A percentile compares a stretch with the other conserved stretches of the same genome.
Conservation (phyloP, 2,113 vertebrate species). For the Nibea coibor region DNA sequence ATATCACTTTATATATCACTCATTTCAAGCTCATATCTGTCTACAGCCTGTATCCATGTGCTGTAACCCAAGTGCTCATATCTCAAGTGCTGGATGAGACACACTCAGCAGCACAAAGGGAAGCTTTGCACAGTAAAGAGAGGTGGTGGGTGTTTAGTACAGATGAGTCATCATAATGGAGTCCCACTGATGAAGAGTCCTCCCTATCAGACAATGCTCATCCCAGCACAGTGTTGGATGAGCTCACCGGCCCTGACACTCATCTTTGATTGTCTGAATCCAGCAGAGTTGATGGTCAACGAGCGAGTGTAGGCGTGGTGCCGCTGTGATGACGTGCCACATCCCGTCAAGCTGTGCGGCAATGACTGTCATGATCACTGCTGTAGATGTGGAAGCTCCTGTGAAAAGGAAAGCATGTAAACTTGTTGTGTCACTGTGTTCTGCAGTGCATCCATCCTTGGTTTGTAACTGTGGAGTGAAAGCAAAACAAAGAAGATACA, state of each 20-base stretch:
- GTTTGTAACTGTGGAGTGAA: not conserved
- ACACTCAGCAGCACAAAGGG: constrained; percentile 54
- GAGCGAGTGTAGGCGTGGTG: constrained; percentile 30
- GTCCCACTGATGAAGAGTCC: constrained; percentile 60
- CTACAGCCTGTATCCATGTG: not conserved
- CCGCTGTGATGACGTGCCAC: constrained; percentile 38
- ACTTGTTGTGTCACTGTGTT: not conserved
- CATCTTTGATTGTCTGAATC: constrained; percentile 43
- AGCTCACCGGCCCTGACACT: constrained; percentile 59
- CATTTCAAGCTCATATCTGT: not conserved
- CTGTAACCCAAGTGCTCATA: constrained; percentile 14
- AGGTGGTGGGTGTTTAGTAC: constrained; percentile 61
- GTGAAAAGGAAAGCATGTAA: constrained; percentile 1
- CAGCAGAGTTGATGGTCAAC: constrained; percentile 57
- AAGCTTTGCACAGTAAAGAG: constrained; percentile 40
- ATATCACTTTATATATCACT: not conserved
- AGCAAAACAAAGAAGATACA: not conserved
- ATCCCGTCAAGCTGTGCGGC: constrained; percentile 31
- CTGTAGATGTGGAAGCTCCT: constrained; percentile 1
- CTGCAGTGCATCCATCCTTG: constrained; percentile 26
- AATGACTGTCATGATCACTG: constrained; percentile 4
- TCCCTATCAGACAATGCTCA: constrained; percentile 46
- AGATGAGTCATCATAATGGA: constrained; percentile 75
- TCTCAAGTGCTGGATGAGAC: constrained; percentile 57
- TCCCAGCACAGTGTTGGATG: constrained; percentile 21